Conservation (phyloP, 2,888 invertebrate genomes). For the Cerastis leucographa region DNA sequence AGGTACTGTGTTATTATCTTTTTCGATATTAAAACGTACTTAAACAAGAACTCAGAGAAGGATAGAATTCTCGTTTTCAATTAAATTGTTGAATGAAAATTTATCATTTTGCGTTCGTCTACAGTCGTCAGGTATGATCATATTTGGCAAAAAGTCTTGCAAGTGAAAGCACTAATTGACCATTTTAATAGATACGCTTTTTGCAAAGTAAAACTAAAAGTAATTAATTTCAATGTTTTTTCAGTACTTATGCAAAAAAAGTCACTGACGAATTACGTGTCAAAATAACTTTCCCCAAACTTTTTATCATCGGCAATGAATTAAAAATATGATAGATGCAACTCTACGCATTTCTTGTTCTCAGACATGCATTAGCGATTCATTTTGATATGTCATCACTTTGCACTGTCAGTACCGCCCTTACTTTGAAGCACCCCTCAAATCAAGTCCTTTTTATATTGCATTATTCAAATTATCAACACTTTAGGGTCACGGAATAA, state of each 20-base stretch:
- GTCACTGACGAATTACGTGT: neutral
- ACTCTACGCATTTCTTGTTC: slow-evolving; percentile 68
- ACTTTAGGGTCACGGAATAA: slow-evolving; percentile 63
- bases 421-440: slow-evolving; percentile 68
- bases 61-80: neutral
- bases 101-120: neutral
- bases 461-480: slow-evolving; percentile 83
- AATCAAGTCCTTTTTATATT: slow-evolving; percentile 79
- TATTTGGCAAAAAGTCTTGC: slow-evolving; percentile 10
- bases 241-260: neutral
- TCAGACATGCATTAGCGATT: slow-evolving; percentile 83
- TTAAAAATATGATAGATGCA: neutral
- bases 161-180: slow-evolving; percentile 48
- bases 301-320: neutral
- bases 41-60: neutral
- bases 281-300: slow-evolving; percentile 29
- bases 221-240: slow-evolving; percentile 6
- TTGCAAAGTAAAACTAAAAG: slow-evolving; percentile 11
- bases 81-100: neutral
- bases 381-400: slow-evolving; percentile 88
- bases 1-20: neutral
- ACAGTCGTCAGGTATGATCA: neutral
- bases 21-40: slow-evolving; percentile 18
- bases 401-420: slow-evolving; percentile 75
- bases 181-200: slow-evolving; percentile 38